Conservation (phyloP, 2,888 invertebrate genomes). For the Dorcus hopei region DNA sequence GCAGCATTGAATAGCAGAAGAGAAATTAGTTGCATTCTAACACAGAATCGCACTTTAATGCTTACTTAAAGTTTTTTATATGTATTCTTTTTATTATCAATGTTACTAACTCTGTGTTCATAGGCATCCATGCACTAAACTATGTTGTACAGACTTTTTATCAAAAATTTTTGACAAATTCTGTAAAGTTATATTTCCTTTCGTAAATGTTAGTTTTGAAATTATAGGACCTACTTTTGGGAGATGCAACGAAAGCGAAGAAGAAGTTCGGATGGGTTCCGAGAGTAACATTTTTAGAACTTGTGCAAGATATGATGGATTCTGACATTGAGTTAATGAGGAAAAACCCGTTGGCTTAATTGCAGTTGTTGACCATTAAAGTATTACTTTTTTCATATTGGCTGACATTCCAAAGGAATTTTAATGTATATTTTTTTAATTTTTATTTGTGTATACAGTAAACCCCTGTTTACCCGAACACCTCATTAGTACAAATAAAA, state of each 20-base stretch:
- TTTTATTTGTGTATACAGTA: no score
- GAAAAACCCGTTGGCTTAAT: conserved; percentile 81
- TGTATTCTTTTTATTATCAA: not conserved
- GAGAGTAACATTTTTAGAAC: conserved; percentile 72
- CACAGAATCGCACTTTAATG: no score
- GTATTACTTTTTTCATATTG: no score
- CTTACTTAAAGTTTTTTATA: not conserved
- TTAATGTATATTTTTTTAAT: no score
- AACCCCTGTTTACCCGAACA: no score
- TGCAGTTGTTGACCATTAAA: no score
- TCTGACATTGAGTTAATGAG: conserved; percentile 90
- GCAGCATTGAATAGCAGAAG: not conserved
- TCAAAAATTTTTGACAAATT: not conserved
- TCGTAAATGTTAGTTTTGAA: not conserved
- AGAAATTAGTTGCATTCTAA: not conserved
- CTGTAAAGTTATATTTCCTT: not conserved
- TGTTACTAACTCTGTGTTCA: not conserved
- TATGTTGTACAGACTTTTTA: not conserved
- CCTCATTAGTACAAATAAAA: no score
- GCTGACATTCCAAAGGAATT: no score
- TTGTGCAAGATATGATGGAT: conserved; percentile 93
- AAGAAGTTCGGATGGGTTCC: conserved; percentile 85
- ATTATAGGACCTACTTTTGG: conserved; percentile 76
- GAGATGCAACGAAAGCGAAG: conserved; percentile 92
- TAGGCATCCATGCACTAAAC: not conserved